Evolutionary conservation across 2,113 vertebrate genomes (phyloP), one percentile per base, ranked within the genome.

Genomic region (Cromileptes altivelis): DNA sequence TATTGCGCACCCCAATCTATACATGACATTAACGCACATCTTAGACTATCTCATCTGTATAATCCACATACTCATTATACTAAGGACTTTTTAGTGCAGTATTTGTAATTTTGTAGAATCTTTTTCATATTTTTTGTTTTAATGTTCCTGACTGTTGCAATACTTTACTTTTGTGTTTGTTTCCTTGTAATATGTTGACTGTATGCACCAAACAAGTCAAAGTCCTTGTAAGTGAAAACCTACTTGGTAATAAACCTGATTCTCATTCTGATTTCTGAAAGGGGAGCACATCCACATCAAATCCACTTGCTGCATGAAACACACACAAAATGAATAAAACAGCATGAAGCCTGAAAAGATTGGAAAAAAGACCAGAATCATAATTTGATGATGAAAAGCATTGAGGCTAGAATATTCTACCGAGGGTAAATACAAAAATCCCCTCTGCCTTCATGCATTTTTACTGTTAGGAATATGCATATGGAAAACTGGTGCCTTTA

Each of bases 381-480:
- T 81, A 68, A 88, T 87, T 64, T 81, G 61, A 75, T 70, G 82
- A 84, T 84, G 45, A 67, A 75, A 79, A 74, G n/a, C 40, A 72
- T 10, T 12, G 14, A 60, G 40, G 12, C 56, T 70, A 23, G n/a
- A 82, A 75, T 50, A 64, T 14, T 7, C 25, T 15, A 21, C 30
- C 2, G 6, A 52, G 55, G 27, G 40, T 55, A 75, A 75, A 50
- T 13, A 60, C 21, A 2, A 69, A 45, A 75, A 25, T 53, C 52
- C 19, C 15, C 10, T 58, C 27, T 21, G 68, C 53, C 53, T 72
- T 58, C 10, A 72, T 69, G 37, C 58, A 63, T 21, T 40, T 64
- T 72, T 63, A 70, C 11, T 15, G 15, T 11, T 23, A 14, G 3
- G 17, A 63, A 47, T 64, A 23, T 0, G 49, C 1, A 49, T 69